Evolutionary conservation across 2,797 vertebrate genomes (phyloP).

Genomic region (Rhabdophis nuchalis): DNA sequence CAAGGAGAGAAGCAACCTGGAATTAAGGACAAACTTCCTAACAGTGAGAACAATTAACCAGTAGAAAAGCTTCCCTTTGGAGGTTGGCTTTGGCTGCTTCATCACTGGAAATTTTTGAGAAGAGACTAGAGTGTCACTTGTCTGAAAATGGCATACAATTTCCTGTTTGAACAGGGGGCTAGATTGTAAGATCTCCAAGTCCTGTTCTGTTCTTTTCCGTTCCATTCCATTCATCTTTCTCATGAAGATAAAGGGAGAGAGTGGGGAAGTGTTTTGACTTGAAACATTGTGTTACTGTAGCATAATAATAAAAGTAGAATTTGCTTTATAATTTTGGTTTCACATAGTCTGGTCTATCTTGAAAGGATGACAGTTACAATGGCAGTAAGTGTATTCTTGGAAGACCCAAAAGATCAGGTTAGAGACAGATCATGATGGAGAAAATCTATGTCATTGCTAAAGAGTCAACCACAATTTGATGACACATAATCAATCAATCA

Average conservation of each 20-base stretch:
- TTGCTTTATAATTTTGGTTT: not conserved
- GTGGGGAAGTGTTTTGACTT: not conserved
- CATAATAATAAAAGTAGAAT: not conserved
- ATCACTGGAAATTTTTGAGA: not conserved
- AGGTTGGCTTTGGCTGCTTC: not conserved
- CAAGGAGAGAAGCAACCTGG: not conserved
- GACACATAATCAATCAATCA: not conserved
- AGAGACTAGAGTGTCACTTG: not conserved
- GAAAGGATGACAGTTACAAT: not conserved
- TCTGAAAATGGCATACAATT: not conserved
- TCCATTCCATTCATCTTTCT: not conserved
- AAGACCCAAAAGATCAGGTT: not conserved
- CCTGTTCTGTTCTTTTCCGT: too few relatives aligned
- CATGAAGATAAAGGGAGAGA: not conserved
- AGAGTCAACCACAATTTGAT: not conserved
- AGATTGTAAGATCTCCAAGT: not conserved
- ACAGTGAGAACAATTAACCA: not conserved
- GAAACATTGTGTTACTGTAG: not conserved
- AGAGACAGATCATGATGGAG: not conserved
- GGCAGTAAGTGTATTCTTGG: not conserved
- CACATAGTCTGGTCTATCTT: not conserved
- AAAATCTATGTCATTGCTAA: not conserved
- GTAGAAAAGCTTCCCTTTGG: not conserved
- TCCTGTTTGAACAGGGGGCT: not conserved
- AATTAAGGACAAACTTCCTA: not conserved